Base-by-base conservation (phyloP, 2,797 vertebrate genomes). In the Rhynchonycteris naso region DNA sequence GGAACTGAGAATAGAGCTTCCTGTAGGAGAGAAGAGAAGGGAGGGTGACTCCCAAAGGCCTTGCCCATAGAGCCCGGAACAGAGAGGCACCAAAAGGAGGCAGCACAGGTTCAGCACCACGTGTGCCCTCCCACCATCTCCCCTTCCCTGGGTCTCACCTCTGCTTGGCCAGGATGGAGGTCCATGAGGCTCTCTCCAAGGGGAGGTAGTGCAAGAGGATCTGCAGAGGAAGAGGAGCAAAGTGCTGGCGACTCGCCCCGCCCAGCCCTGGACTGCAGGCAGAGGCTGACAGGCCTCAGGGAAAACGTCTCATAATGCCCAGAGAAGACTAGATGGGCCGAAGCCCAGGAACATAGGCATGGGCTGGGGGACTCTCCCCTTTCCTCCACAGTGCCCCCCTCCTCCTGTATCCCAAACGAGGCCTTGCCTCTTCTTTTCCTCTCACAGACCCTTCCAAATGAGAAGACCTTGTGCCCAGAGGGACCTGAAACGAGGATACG, bases 131-230 rank as follows among this genome's bases (percentile, higher is more conserved):
- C 28, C 2, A 0, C 0, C 50, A 18, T 2, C 12, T 30, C 15
- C 35, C 38, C 9, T 1, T 11, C 59, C 22, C 19, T 2, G 24
- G 22, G 63, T 30, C 97, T 98, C 96, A 99, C 99, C 99, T 99
- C 98, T 99, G 99, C 94, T 99, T 99, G 97, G 99, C 98, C 97
- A 99, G 98, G 97, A 99, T 98, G 22, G 99, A 98, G 58, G 98
- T 99, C 99, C 99, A 99, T 97, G 99, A 95, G 6, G 98, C 98
- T 97, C 99, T 99, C 94, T 99, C 99, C 79, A 98, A 96, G 65
- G 99, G 99, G 90, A 99, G 99, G 97, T 99, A 99, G 98, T 99
- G 99, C 21, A 99, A 98, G 92, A 99, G 99, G 96, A 99, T 99
- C 99, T 99, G 97, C 33, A 97, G 63, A 82, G 83, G 78, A 65